Evolutionary conservation across 2,888 invertebrate species (phyloP), one percentile per base, ranked within the genome.

Genomic region (Therioaphis trifolii): DNA sequence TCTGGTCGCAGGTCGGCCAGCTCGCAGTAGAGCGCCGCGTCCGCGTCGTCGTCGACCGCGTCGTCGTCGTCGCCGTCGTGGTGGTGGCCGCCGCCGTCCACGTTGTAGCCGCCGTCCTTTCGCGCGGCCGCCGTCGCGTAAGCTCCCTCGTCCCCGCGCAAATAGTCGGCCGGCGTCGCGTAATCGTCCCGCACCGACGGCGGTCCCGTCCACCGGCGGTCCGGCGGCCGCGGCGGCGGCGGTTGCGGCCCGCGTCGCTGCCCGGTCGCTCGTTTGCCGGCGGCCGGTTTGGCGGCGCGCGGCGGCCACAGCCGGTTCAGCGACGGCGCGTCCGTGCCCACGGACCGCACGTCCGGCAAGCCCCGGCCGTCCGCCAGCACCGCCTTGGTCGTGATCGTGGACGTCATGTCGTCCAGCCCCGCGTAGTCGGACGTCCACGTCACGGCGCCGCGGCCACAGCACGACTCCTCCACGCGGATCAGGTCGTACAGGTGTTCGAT

Each of bases 401-500:
- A 86, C 40, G 84, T 85, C 27, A 85, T 85, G 74, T 86, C 86
- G 43, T 84, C 85, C 61, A 85, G 68, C n/a, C 71, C 76, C 11
- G 18, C 75, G 21, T 35, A 9, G 46, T 4, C 15, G 46, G 12
- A n/a, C 43, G n/a, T 35, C 63, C 80, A 49, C 35, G 18, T n/a
- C 3, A 4, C 27, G 24, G 27, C 79, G 43, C 79, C 85, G 86
- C 91, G 91, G 84, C 90, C 90, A 85, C 91, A 91, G 86, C 92
- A 92, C 85, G 90, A 92, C 86, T 93, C 93, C 87, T 93, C 93
- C 4, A 93, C 91, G 87, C 93, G 93, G 72, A 94, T 93, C 77
- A 93, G 90, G 88, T 93, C 94, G 87, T 94, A 94, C 9, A 94
- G 89, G 87, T 93, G 92, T 87, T 94, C 94, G 85, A 94, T 94